Percentiles rank a stretch among this genome's conserved stretches.
Conservation (phyloP, 2,113 vertebrate genomes). For the Stigmatopora argus region DNA sequence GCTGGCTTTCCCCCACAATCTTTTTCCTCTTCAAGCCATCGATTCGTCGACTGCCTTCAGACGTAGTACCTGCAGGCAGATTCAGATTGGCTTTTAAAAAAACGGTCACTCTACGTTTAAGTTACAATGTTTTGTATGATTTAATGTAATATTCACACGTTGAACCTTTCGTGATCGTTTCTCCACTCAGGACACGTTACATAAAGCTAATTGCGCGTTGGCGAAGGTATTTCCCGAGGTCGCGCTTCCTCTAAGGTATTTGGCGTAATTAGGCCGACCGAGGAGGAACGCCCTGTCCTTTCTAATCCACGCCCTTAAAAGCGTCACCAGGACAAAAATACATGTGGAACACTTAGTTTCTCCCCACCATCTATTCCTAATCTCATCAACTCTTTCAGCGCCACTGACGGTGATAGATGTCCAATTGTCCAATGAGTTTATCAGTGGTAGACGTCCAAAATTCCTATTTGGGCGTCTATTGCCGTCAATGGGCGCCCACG, state of each 20-base stretch:
- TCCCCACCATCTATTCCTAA: slow-evolving; percentile 17
- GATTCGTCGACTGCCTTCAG: slow-evolving; percentile 76
- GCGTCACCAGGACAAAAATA: slow-evolving; percentile 15
- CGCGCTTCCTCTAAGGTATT: slow-evolving; percentile 41
- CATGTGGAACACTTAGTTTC: background rate
- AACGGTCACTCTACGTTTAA: background rate
- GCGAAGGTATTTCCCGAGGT: slow-evolving; percentile 58
- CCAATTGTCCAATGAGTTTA: too few species aligned
- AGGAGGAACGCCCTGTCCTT: slow-evolving; percentile 29
- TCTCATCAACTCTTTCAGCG: background rate
- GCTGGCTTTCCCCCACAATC: slow-evolving; percentile 87
- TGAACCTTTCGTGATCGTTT: slow-evolving; percentile 21
- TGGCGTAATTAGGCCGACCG: slow-evolving; percentile 32
- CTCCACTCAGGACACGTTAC: slow-evolving; percentile 34
- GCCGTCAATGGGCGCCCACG: too few species aligned
- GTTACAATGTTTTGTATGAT: too few species aligned
- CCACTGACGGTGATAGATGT: too few species aligned
- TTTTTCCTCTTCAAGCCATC: slow-evolving; percentile 95
- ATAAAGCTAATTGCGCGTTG: slow-evolving; percentile 35
- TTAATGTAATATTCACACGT: too few species aligned
- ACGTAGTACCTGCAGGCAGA: slow-evolving; percentile 65
- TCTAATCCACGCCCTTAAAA: slow-evolving; percentile 34
- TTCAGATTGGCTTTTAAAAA: background rate
- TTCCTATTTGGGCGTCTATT: too few species aligned
- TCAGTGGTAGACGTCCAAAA: too few species aligned